phyloP scores from a whole-genome alignment of 2,888 invertebrate genomes.

The Lasioglossum oenotherae region DNA sequence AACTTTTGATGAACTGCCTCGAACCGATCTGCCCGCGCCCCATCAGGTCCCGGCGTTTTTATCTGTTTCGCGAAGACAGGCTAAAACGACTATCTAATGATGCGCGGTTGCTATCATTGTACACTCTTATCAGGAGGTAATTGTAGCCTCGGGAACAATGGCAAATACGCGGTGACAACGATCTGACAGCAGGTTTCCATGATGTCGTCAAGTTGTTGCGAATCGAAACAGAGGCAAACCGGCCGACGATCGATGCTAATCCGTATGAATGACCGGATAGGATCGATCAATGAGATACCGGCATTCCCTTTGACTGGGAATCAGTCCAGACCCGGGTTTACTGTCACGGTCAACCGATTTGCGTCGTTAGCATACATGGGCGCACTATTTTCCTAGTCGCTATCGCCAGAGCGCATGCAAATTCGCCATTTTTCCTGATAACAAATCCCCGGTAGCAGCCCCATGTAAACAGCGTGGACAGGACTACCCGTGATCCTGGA shows the following conservation, averaged over 20 bases:
- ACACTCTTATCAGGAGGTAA: constrained; percentile 50
- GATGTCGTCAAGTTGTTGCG: background rate
- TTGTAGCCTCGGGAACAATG: constrained; percentile 47
- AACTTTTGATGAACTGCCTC: background rate
- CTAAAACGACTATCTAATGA: constrained; percentile 43
- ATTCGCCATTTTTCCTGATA: constrained; percentile 3
- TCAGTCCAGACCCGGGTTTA: background rate
- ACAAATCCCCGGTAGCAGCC: background rate
- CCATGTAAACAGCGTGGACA: background rate
- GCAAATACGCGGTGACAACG: constrained; percentile 38
- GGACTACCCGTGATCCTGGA: background rate
- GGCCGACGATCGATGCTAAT: background rate
- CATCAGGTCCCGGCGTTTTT: constrained; percentile 47
- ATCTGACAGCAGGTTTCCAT: constrained; percentile 14
- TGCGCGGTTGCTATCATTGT: constrained; percentile 45
- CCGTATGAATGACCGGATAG: no score
- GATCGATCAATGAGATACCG: background rate
- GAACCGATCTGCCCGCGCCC: constrained; percentile 9
- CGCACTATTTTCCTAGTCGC: background rate
- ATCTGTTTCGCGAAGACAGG: constrained; percentile 42
- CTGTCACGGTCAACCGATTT: background rate
- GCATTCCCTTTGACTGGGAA: background rate
- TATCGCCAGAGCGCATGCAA: background rate
- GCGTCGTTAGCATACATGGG: background rate
- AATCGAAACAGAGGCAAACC: background rate